Conservation (phyloP, 2,888 invertebrate species). For the Ennomos quercinarius region DNA sequence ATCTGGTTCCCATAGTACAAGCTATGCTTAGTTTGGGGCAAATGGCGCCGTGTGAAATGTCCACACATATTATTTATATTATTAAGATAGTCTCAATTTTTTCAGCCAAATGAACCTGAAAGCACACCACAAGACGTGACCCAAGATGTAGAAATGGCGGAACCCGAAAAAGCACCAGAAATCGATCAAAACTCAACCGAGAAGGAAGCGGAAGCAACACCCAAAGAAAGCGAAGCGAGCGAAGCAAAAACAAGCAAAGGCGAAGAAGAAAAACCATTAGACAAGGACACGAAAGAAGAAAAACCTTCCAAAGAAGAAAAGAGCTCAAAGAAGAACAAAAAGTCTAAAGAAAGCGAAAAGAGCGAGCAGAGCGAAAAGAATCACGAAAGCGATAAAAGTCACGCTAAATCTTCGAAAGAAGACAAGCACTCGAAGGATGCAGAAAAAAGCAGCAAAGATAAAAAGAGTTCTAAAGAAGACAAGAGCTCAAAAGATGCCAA, state of each 20-base stretch:
- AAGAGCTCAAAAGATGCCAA: slow-evolving; percentile 7
- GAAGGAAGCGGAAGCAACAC: slow-evolving; percentile 13
- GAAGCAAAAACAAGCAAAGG: slow-evolving; percentile 27
- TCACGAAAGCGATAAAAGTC: slow-evolving; percentile 1
- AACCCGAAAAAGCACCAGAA: slow-evolving; percentile 10
- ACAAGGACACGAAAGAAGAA: slow-evolving; percentile 28
- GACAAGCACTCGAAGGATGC: slow-evolving; percentile 7
- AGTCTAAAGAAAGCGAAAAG: slow-evolving; percentile 13
- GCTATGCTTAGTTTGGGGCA: no score
- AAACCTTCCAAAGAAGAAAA: slow-evolving; percentile 25
- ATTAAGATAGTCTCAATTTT: not conserved
- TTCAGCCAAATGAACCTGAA: slow-evolving; percentile 31
- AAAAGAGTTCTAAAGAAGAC: slow-evolving; percentile 14
- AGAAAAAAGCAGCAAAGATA: slow-evolving; percentile 5
- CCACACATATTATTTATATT: no score
- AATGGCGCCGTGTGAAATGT: no score
- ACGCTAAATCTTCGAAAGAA: slow-evolving; percentile 1
- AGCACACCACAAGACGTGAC: slow-evolving; percentile 5
- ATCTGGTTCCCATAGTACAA: no score
- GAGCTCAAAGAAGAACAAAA: slow-evolving; percentile 18
- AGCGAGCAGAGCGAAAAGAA: slow-evolving; percentile 14
- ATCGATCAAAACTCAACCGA: slow-evolving; percentile 16
- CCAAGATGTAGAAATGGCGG: slow-evolving; percentile 27
- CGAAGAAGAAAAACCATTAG: not conserved
- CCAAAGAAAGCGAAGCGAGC: slow-evolving; percentile 21